Conservation (phyloP, 1,140 invertebrate species). For the Panulirus ornatus region DNA sequence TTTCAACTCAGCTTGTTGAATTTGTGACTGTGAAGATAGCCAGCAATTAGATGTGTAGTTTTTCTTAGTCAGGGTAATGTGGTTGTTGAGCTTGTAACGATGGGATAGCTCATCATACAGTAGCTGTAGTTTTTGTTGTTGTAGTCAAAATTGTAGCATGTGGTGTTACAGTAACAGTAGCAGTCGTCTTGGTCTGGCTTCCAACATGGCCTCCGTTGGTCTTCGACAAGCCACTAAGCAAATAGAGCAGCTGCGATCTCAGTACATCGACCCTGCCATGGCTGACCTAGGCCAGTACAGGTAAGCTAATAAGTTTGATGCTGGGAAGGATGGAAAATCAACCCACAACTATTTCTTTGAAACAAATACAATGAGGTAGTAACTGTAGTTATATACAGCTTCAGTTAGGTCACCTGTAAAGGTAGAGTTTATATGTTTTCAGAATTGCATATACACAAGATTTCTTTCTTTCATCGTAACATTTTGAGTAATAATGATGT, state of each 20-base stretch:
- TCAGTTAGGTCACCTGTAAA: no score
- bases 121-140: slow-evolving; percentile 18
- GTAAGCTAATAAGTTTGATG: slow-evolving; percentile 42
- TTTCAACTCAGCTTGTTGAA: background rate
- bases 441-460: no score
- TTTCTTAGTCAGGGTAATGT: background rate
- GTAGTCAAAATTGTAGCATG: slow-evolving; percentile 23
- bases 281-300: slow-evolving; percentile 56
- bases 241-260: slow-evolving; percentile 54
- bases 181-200: slow-evolving; percentile 59
- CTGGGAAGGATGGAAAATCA: no score
- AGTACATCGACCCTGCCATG: slow-evolving; percentile 62
- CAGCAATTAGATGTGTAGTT: background rate
- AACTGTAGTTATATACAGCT: no score
- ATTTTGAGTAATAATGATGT: no score
- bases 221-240: slow-evolving; percentile 63
- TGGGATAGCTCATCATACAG: background rate
- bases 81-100: background rate
- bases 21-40: background rate
- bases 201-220: slow-evolving; percentile 60
- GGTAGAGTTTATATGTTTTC: no score
- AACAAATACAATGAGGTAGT: no score
- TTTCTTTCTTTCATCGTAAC: no score
- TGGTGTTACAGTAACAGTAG: slow-evolving; percentile 56
- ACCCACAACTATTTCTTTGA: no score